A percentile compares a stretch with the other conserved stretches of the same genome.
These are phyloP conservation scores for Rafetus swinhoei DNA, from an alignment of 2,113 vertebrate genomes.

Conservation along the genomic window DNA sequence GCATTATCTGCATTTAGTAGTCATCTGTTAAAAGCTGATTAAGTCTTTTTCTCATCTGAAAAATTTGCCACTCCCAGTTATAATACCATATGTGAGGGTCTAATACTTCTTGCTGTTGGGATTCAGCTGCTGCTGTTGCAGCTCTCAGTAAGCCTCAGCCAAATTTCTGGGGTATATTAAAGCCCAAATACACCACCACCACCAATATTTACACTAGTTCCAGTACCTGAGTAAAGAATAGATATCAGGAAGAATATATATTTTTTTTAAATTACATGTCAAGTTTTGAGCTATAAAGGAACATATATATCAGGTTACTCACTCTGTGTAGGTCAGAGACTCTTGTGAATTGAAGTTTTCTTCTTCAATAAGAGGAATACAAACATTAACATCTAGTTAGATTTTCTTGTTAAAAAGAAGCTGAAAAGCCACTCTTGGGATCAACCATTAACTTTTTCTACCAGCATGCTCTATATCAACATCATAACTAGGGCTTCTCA, in stretches of 20 bases:
- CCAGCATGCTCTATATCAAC: background rate
- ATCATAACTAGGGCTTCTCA: background rate
- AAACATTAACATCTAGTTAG: background rate
- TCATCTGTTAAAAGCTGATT: background rate
- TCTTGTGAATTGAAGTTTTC: background rate
- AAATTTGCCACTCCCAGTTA: background rate
- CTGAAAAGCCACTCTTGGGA: background rate
- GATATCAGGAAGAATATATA: background rate
- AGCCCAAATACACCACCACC: background rate
- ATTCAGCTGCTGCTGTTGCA: background rate
- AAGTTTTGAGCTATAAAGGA: background rate
- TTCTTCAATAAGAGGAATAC: background rate
- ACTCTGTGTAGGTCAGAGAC: background rate
- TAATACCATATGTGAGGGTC: background rate
- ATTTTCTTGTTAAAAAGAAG: background rate
- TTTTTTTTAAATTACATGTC: background rate
- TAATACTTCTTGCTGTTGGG: background rate
- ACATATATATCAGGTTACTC: background rate
- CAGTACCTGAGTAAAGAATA: no score
- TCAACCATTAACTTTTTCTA: background rate
- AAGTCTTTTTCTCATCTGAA: no score
- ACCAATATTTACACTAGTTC: background rate
- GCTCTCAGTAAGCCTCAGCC: background rate
- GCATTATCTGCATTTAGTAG: background rate
- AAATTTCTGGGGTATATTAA: background rate